Conservation (phyloP, 2,888 invertebrate genomes). For the Lumbricus terrestris region DNA sequence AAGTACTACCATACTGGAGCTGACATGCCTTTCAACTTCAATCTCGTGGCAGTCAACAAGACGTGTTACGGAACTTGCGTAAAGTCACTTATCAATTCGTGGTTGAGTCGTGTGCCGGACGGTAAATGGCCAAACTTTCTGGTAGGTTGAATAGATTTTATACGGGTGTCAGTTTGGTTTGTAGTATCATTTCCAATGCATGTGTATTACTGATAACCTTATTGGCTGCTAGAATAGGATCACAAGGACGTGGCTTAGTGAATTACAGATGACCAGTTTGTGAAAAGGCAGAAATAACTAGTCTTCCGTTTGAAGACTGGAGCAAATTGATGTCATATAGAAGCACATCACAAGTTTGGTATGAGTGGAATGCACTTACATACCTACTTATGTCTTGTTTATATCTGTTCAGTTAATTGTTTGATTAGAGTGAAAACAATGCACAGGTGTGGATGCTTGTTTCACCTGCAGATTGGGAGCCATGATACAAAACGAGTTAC, state of each 20-base stretch:
- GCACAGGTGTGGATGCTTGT: neutral
- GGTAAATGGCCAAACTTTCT: slow-evolving; percentile 48
- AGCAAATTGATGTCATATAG: no score
- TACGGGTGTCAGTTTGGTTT: neutral
- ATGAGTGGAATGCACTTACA: no score
- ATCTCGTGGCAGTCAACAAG: slow-evolving; percentile 31
- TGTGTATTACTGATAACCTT: no score
- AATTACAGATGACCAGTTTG: no score
- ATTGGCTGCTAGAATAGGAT: no score
- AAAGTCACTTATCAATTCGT: slow-evolving; percentile 35
- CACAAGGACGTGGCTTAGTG: no score
- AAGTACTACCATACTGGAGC: slow-evolving; percentile 44
- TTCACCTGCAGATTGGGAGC: slow-evolving; percentile 46
- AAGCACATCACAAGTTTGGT: no score
- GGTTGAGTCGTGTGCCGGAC: slow-evolving; percentile 34
- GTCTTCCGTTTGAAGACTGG: no score
- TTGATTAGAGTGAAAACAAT: neutral
- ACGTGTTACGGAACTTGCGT: slow-evolving; percentile 42
- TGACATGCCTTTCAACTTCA: slow-evolving; percentile 39
- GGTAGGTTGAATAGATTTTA: slow-evolving; percentile 51
- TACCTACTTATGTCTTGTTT: no score
- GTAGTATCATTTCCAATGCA: no score
- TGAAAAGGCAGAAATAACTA: no score
- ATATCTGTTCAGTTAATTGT: neutral
- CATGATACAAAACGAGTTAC: slow-evolving; percentile 53